Evolutionary conservation across 2,888 invertebrate genomes (phyloP).

Genomic region (Sphecodes monilicornis): DNA sequence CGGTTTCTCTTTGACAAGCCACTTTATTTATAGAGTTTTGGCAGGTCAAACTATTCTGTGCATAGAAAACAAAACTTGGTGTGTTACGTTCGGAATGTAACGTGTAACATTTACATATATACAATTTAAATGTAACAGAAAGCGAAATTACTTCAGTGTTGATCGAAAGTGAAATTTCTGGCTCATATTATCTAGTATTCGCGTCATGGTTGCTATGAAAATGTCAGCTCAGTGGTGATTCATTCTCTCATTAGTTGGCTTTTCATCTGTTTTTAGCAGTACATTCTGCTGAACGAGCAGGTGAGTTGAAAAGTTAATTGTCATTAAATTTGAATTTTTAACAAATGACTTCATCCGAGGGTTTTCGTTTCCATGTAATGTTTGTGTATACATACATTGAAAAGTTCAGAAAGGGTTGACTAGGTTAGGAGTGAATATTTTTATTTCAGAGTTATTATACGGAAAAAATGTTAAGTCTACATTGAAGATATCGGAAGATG

Average conservation of each 20-base stretch:
- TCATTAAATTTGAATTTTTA: conserved; percentile 12
- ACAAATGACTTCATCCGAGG: neutral
- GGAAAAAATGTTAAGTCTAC: conserved; percentile 14
- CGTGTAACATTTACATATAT: conserved; percentile 29
- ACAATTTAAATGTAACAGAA: conserved; percentile 16
- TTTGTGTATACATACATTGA: conserved; percentile 39
- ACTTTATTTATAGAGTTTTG: conserved; percentile 71
- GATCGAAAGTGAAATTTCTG: conserved; percentile 59
- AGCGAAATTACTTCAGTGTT: conserved; percentile 25
- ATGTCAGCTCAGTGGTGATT: conserved; percentile 79
- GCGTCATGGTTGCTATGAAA: conserved; percentile 69
- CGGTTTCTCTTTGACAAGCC: conserved; percentile 70
- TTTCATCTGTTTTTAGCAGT: conserved; percentile 56
- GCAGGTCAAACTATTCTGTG: conserved; percentile 53
- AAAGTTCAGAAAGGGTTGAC: conserved; percentile 48
- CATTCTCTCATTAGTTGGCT: conserved; percentile 67
- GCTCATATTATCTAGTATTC: conserved; percentile 62
- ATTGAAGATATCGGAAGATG: neutral
- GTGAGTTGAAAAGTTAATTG: conserved; percentile 49
- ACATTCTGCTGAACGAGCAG: conserved; percentile 67
- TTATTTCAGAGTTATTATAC: conserved; percentile 20
- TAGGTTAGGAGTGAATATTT: conserved; percentile 62
- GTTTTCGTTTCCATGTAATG: conserved; percentile 10
- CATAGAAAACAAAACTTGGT: conserved; percentile 49
- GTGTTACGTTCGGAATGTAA: conserved; percentile 45